A percentile compares a stretch with the other conserved stretches of the same genome.
These are phyloP conservation scores for Drosophila fuyamai DNA, from an alignment of 1,140 invertebrate species.

Conservation along the genomic window DNA sequence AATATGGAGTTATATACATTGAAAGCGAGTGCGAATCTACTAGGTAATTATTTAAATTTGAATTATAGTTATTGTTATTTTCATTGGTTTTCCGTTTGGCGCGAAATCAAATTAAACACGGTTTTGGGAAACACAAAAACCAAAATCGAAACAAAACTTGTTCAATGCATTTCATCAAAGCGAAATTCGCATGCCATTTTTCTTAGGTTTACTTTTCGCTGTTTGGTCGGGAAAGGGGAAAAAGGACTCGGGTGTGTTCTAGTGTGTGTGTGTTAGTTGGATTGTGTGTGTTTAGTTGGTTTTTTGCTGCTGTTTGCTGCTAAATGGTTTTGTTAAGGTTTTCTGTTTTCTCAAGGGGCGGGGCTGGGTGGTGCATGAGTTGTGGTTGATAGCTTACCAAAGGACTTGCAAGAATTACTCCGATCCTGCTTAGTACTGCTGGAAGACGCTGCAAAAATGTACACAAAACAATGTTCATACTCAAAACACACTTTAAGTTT, in stretches of 20 bases:
- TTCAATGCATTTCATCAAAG: slow-evolving; percentile 67
- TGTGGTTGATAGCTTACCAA: slow-evolving; percentile 91
- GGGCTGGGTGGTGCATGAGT: slow-evolving; percentile 65
- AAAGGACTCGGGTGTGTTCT: slow-evolving; percentile 2
- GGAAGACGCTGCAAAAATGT: slow-evolving; percentile 93
- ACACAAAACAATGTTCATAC: slow-evolving; percentile 85
- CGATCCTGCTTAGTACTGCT: slow-evolving; percentile 96
- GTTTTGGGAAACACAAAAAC: slow-evolving; percentile 51
- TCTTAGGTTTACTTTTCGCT: slow-evolving; percentile 52
- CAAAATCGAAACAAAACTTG: slow-evolving; percentile 56
- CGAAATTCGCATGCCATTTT: slow-evolving; percentile 82
- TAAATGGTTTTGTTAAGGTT: slow-evolving; percentile 30
- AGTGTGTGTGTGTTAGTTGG: slow-evolving; percentile 14
- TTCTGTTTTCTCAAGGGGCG: slow-evolving; percentile 23
- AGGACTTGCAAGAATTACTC: slow-evolving; percentile 96
- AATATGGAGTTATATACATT: slow-evolving; percentile 49
- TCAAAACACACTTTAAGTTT: slow-evolving; percentile 85
- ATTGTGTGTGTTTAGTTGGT: slow-evolving; percentile 27
- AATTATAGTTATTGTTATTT: slow-evolving; percentile 51
- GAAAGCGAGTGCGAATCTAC: slow-evolving; percentile 77
- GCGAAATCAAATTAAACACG: slow-evolving; percentile 40
- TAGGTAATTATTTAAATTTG: slow-evolving; percentile 47
- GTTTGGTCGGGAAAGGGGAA: slow-evolving; percentile 17
- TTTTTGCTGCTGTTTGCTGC: slow-evolving; percentile 38
- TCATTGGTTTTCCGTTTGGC: slow-evolving; percentile 31